Conservation (phyloP, 2,888 invertebrate species). For the Dilophus febrilis region DNA sequence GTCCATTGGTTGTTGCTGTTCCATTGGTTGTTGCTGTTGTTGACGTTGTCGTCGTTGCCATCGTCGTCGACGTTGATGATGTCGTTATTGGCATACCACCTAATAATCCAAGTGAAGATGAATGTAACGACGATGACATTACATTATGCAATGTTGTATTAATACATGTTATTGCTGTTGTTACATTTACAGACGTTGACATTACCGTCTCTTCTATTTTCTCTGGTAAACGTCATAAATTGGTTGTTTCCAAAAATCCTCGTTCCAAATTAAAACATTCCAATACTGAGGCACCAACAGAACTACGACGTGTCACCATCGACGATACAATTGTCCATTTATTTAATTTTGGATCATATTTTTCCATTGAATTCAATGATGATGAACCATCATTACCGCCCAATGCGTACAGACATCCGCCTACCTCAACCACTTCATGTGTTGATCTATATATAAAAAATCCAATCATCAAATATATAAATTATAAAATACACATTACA, state of each 20-base stretch:
- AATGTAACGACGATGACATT: background rate
- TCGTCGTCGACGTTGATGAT: background rate
- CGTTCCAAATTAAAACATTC: conserved; percentile 43
- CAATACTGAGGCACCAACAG: conserved; percentile 46
- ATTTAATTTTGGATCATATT: conserved; percentile 44
- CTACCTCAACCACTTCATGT: conserved; percentile 48
- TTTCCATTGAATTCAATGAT: conserved; percentile 49
- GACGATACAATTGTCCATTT: conserved; percentile 49
- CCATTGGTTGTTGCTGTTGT: background rate
- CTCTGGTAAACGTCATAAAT: conserved; percentile 29
- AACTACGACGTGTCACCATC: conserved; percentile 38
- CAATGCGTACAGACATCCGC: conserved; percentile 42
- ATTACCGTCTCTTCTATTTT: conserved; percentile 17
- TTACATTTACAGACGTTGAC: background rate
- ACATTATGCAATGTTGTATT: background rate
- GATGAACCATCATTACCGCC: conserved; percentile 56
- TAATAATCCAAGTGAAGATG: background rate
- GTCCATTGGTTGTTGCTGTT: too few relatives aligned
- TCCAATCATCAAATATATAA: background rate
- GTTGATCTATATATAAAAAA: conserved; percentile 36
- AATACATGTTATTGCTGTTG: background rate
- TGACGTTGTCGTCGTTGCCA: background rate
- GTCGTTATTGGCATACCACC: background rate
- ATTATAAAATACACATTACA: background rate
- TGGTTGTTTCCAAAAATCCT: conserved; percentile 30